A percentile compares a stretch with the other conserved stretches of the same genome.
phyloP scores from a whole-genome alignment of 2,797 vertebrate species.

The Lutjanus argentimaculatus region DNA sequence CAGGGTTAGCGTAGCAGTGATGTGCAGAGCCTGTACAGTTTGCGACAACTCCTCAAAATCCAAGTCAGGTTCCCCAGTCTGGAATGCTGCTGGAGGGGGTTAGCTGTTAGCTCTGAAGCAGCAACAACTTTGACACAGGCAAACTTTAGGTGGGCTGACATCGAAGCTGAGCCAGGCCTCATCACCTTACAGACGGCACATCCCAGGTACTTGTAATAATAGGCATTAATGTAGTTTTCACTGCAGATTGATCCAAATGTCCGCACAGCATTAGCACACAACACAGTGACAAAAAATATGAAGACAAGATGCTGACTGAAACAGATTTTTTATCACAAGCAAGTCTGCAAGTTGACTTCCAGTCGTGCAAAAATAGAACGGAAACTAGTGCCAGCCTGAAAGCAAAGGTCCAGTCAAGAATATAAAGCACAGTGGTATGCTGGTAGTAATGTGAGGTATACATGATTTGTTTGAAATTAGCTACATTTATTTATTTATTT shows the following conservation, averaged over 20 bases:
- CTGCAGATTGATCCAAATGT: not conserved
- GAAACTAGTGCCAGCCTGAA: not conserved
- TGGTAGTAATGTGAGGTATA: not conserved
- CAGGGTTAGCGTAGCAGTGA: too few relatives aligned
- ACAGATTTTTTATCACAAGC: not conserved
- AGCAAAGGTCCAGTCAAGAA: not conserved
- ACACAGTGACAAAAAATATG: not conserved
- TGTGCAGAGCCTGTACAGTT: too few relatives aligned
- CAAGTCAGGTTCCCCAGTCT: too few relatives aligned
- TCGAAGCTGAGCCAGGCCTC: too few relatives aligned
- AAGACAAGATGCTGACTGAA: not conserved
- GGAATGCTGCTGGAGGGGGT: too few relatives aligned
- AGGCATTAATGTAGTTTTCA: constrained; percentile 4
- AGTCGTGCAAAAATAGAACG: not conserved
- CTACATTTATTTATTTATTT: too few relatives aligned
- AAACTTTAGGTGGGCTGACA: too few relatives aligned
- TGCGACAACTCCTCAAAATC: too few relatives aligned
- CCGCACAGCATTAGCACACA: not conserved
- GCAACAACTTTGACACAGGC: too few relatives aligned
- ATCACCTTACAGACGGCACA: too few relatives aligned
- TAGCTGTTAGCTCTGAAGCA: too few relatives aligned
- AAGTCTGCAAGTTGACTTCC: not conserved
- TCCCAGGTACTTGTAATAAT: not conserved
- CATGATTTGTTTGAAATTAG: not conserved
- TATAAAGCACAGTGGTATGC: not conserved